A percentile compares a stretch with the other conserved stretches of the same genome.
Conservation (phyloP, 2,888 invertebrate genomes). For the Dicyrtoma fusca region DNA sequence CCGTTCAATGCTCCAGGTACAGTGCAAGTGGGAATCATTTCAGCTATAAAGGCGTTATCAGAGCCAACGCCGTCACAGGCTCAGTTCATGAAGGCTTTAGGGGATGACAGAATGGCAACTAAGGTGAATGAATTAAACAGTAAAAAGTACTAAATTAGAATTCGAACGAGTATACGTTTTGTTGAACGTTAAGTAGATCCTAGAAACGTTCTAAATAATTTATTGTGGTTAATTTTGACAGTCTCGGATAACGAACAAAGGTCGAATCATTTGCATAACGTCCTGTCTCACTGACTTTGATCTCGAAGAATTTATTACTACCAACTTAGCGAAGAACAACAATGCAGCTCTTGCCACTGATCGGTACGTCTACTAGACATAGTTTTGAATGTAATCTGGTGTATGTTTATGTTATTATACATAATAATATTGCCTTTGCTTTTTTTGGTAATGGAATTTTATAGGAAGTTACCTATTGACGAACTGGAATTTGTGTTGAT, state of each 20-base stretch:
- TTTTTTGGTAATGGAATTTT: conserved; percentile 51
- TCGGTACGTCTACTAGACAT: conserved; percentile 7
- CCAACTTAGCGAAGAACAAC: conserved; percentile 80
- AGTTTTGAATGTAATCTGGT: neutral
- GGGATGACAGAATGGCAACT: too few relatives aligned
- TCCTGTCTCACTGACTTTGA: conserved; percentile 85
- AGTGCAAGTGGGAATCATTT: conserved; percentile 79
- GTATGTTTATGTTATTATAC: conserved; percentile 6
- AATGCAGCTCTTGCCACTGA: conserved; percentile 64
- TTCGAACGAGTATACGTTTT: too few relatives aligned
- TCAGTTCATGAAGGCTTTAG: neutral
- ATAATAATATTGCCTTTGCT: neutral
- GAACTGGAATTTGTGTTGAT: conserved; percentile 89
- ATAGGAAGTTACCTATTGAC: conserved; percentile 73
- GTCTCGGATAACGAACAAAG: conserved; percentile 65
- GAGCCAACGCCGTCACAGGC: conserved; percentile 62
- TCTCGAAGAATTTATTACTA: conserved; percentile 84
- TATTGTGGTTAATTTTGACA: neutral
- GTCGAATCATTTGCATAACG: conserved; percentile 88
- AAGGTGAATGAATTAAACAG: conserved; percentile 6
- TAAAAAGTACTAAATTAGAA: too few relatives aligned
- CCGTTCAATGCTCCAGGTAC: conserved; percentile 69
- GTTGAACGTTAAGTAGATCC: neutral
- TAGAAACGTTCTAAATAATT: neutral
- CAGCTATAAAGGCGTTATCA: conserved; percentile 82